Evolutionary conservation across 2,113 vertebrate species (phyloP).

Genomic region (Coreoperca whiteheadi): DNA sequence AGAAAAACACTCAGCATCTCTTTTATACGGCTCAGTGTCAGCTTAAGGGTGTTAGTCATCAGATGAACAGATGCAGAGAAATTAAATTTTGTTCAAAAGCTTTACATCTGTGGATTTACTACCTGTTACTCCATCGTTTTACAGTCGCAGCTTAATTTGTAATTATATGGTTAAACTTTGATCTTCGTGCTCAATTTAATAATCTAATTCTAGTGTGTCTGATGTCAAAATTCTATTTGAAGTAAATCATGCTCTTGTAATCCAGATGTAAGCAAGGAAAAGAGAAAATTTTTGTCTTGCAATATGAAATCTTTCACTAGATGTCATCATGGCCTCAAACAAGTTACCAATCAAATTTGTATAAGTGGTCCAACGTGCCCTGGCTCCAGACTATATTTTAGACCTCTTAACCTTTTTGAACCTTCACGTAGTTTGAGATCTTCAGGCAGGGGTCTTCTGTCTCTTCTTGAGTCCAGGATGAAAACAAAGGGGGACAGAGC

Average conservation of each 20-base stretch:
- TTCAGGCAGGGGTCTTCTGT: no score
- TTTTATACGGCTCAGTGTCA: slow-evolving; percentile 36
- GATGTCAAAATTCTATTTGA: slow-evolving; percentile 13
- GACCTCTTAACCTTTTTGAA: no score
- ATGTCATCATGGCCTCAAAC: slow-evolving; percentile 63
- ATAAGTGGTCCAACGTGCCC: slow-evolving; percentile 19
- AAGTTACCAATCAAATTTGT: background rate
- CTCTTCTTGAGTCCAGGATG: no score
- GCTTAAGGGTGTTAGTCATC: slow-evolving; percentile 42
- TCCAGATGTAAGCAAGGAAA: background rate
- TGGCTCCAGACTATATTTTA: no score
- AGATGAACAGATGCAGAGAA: slow-evolving; percentile 46
- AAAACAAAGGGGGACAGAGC: no score
- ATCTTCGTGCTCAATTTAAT: background rate
- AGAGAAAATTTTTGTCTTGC: slow-evolving; percentile 17
- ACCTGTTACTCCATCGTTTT: slow-evolving; percentile 16
- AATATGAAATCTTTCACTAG: slow-evolving; percentile 70
- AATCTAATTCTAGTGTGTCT: background rate
- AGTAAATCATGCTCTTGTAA: background rate
- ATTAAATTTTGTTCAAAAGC: slow-evolving; percentile 27
- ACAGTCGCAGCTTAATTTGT: background rate
- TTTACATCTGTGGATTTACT: slow-evolving; percentile 14
- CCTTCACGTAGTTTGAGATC: no score
- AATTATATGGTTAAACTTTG: background rate
- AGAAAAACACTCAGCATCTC: slow-evolving; percentile 51